Conservation (phyloP, 53 echinoderm and acorn worm genomes). For the Crossaster papposus region DNA sequence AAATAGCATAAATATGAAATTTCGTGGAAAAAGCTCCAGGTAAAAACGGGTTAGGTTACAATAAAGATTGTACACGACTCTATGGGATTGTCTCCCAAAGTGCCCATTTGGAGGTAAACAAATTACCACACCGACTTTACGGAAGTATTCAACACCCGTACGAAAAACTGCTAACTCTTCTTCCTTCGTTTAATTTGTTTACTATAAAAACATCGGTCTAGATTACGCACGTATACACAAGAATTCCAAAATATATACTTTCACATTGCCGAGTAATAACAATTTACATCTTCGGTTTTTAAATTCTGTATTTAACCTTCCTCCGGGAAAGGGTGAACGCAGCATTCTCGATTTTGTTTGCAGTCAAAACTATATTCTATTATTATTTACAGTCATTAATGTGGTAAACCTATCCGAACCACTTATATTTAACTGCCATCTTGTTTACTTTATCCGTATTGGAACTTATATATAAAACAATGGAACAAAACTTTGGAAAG, state of each 20-base stretch:
- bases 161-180: background rate
- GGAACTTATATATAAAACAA: background rate
- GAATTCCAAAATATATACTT: conserved; percentile 7
- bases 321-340: conserved; percentile 30
- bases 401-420: background rate
- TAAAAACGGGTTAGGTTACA: too few species aligned
- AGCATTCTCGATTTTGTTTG: background rate
- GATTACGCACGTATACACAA: conserved; percentile 26
- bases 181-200: conserved; percentile 11
- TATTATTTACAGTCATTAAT: background rate
- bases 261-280: background rate
- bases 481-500: background rate
- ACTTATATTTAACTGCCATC: background rate
- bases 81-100: too few species aligned
- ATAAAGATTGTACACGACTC: too few species aligned
- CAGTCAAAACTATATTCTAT: background rate
- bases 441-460: background rate
- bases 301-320: conserved; percentile 32
- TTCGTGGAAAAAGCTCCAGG: too few species aligned
- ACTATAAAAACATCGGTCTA: conserved; percentile 10
- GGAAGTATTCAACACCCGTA: background rate
- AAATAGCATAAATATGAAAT: too few species aligned
- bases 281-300: conserved; percentile 24
- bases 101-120: too few species aligned
- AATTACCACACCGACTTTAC: background rate